Evolutionary conservation across 2,888 invertebrate species (phyloP), one percentile per base, ranked within the genome.

Genomic region (Oxytorus armatus): DNA sequence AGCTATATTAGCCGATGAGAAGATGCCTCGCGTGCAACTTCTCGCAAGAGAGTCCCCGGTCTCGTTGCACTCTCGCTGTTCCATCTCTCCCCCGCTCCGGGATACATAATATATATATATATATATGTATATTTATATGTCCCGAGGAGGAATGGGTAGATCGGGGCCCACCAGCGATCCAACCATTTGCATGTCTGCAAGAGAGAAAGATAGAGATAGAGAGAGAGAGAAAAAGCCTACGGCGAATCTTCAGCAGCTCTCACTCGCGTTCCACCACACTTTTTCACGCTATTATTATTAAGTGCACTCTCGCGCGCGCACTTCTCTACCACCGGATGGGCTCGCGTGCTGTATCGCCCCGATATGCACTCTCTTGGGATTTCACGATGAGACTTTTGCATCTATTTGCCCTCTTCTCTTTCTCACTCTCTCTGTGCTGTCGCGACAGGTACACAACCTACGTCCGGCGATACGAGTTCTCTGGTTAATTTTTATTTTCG

Each of bases 211-310:
- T n/a, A n/a, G n/a, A n/a, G n/a, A n/a, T n/a, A n/a, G n/a, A n/a
- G n/a, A n/a, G n/a, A 61, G 65, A 42, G 49, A 25, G 66, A 53
- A 53, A 53, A 47, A 76, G 11, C 69, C 65, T 59, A 25, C 33
- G 23, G 49, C 33, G 44, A 72, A 70, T 66, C 65, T 53, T 51
- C 33, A 55, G 59, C 59, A 33, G 44, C 70, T 79, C 61, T 70
- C 65, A 76, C 69, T 39, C 72, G 59, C 69, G 59, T 70, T 79
- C 55, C 65, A 61, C 36, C 76, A 65, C 18, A 63, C 70, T 77
- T 77, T 75, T 80, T 66, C 76, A 68, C 63, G 87, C 87, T 89
- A 88, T 88, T 87, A 88, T 88, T 88, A 86, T 88, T 86, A 88
- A 88, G 86, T 85, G 86, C 88, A 87, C 84, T 72, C 73, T 73